Percentiles rank a stretch among this genome's conserved stretches.
Conservation (phyloP, 2,113 vertebrate species). For the Misgurnus anguillicaudatus region DNA sequence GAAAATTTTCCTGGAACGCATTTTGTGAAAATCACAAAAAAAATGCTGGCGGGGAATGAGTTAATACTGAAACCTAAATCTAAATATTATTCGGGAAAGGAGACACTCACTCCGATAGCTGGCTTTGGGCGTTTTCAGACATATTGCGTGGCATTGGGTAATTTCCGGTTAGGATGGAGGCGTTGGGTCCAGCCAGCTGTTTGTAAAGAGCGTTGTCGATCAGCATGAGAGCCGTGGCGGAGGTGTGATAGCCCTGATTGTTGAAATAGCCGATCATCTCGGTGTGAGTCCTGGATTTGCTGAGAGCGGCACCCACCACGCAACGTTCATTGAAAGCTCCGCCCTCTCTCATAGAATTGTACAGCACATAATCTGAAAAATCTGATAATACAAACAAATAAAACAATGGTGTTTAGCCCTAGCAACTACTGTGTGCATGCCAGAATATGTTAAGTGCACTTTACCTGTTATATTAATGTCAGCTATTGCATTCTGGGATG, state of each 20-base stretch:
- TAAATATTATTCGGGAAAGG: too few relatives aligned
- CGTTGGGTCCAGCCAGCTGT: slow-evolving; percentile 80
- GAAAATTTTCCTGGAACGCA: too few relatives aligned
- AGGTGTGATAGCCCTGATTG: slow-evolving; percentile 92
- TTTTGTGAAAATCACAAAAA: too few relatives aligned
- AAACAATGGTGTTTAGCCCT: not conserved
- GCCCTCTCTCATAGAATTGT: slow-evolving; percentile 79
- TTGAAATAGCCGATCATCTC: slow-evolving; percentile 89
- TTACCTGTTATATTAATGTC: slow-evolving; percentile 81
- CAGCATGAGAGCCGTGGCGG: slow-evolving; percentile 84
- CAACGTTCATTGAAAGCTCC: slow-evolving; percentile 89
- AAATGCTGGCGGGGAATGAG: too few relatives aligned
- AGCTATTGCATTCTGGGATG: slow-evolving; percentile 69
- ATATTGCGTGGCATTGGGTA: slow-evolving; percentile 91
- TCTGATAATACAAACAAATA: slow-evolving; percentile 63
- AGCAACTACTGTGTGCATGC: too few relatives aligned
- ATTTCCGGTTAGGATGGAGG: slow-evolving; percentile 87
- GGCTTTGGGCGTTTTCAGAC: slow-evolving; percentile 84
- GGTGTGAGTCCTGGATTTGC: slow-evolving; percentile 5
- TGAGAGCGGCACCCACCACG: slow-evolving; percentile 82
- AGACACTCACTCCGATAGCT: slow-evolving; percentile 85
- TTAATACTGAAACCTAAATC: too few relatives aligned
- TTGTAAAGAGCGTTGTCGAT: slow-evolving; percentile 88
- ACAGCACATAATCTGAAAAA: slow-evolving; percentile 87
- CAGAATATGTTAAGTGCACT: not conserved